A percentile compares a stretch with the other conserved stretches of the same genome.
Evolutionary conservation across 2,113 vertebrate species (phyloP).

Genomic region (Gymnorhina tibicen): DNA sequence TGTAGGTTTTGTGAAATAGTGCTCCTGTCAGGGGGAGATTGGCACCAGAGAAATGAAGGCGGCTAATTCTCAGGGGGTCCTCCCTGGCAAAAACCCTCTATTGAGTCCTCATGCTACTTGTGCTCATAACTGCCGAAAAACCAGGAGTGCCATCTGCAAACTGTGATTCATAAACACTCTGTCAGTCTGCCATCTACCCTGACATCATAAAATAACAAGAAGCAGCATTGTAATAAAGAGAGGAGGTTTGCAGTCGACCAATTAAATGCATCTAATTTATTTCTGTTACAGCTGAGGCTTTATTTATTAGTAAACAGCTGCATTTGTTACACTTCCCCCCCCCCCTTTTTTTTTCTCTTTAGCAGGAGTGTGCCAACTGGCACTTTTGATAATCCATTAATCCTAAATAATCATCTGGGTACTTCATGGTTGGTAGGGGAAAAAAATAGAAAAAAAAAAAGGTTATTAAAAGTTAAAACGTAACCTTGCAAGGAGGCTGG

Average conservation of each 20-base stretch:
- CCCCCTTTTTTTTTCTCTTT: neutral
- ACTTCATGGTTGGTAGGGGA: constrained; percentile 37
- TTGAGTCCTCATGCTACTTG: constrained; percentile 77
- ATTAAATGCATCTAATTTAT: constrained; percentile 86
- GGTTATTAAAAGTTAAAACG: constrained; percentile 62
- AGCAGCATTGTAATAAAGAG: constrained; percentile 82
- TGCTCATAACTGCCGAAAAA: constrained; percentile 79
- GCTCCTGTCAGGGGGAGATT: constrained; percentile 75
- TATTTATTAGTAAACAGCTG: constrained; percentile 87
- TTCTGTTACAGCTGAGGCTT: constrained; percentile 86
- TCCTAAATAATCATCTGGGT: constrained; percentile 77
- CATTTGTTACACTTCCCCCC: constrained; percentile 72
- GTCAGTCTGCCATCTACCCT: constrained; percentile 82
- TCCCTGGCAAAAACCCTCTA: constrained; percentile 77
- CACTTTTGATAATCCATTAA: constrained; percentile 80
- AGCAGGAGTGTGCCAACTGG: constrained; percentile 74
- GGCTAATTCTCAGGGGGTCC: constrained; percentile 80
- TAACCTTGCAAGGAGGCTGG: constrained; percentile 55
- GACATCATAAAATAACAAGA: constrained; percentile 85
- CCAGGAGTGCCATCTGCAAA: constrained; percentile 85
- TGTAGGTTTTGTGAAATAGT: constrained; percentile 71
- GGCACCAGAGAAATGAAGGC: constrained; percentile 77
- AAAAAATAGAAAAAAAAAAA: neutral
- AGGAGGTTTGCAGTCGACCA: constrained; percentile 77
- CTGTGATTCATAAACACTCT: constrained; percentile 87